Evolutionary conservation across 1,140 invertebrate species (phyloP), one percentile per base, ranked within the genome.

Genomic region (Polyergus mexicanus): DNA sequence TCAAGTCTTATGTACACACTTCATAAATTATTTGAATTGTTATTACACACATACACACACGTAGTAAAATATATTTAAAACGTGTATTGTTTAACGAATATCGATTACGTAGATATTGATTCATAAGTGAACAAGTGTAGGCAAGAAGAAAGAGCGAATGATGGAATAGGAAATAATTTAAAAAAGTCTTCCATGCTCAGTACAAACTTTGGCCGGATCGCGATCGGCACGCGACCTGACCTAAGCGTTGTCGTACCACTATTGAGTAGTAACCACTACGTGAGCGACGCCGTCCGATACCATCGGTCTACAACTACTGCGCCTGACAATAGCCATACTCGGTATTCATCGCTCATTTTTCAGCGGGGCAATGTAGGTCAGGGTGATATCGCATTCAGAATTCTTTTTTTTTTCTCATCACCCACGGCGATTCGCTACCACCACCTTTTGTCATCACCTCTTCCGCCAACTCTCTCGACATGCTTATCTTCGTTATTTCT

Each of bases 271-370:
- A 85, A 90, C 85, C 78, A 89, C 88, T 84, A 47, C 85, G 74
- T 83, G 84, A 89, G 85, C 77, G 69, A 81, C 84, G 85, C 47
- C 66, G 71, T 62, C 81, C 32, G 89, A 90, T 90, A 90, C 51
- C 69, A 90, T 90, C 89, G 65, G 85, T 87, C 63, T 69, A 68
- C 32, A 41, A 60, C 69, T 66, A 74, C 51, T 71, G 78, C 51
- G 60, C 44, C 66, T 86, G 78, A 89, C 88, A 89, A 89, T 89
- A 77, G 51, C 69, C 69, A 38, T 74, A 86, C 56, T 88, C 81
- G 54, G 71, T 72, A 89, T 90, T 87, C 80, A 60, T 75, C 63
- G 89, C 84, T 89, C 88, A n/a, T 89, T 90, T 87, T 90, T 88
- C 84, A 85, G 87, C 35, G 51, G 68, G 41, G 78, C 78, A 58